Evolutionary conservation across 2,797 vertebrate species (phyloP).

Genomic region (Lacerta bilineata): DNA sequence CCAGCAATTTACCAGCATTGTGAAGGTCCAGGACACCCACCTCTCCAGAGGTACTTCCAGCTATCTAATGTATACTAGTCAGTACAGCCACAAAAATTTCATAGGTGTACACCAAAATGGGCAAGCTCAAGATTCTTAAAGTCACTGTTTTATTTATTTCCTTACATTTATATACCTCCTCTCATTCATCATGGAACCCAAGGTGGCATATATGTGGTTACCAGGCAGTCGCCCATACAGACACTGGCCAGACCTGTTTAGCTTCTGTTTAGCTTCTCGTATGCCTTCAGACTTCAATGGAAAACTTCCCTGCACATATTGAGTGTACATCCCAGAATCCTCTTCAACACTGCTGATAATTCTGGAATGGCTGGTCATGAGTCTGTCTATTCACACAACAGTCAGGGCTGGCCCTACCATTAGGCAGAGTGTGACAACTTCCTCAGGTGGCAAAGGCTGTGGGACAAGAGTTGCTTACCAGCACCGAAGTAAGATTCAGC

Average conservation of each 20-base stretch:
- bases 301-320: not conserved
- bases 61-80: not conserved
- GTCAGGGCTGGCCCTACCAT: no score
- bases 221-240: no score
- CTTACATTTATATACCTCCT: no score
- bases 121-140: not conserved
- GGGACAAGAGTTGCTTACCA: no score
- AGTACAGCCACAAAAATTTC: not conserved
- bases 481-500: no score
- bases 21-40: not conserved
- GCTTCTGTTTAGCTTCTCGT: no score
- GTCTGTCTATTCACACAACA: no score
- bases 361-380: not conserved
- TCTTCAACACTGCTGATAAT: not conserved
- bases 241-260: not conserved
- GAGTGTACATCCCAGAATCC: not conserved
- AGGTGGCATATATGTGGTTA: no score
- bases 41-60: slow-evolving; percentile 2
- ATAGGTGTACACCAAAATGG: not conserved
- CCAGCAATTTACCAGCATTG: not conserved
- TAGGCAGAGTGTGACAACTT: no score
- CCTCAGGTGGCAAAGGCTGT: no score
- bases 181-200: no score
- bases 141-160: no score
- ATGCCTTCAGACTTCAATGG: not conserved